Conservation (phyloP, 2,113 vertebrate genomes). For the Naja naja region DNA sequence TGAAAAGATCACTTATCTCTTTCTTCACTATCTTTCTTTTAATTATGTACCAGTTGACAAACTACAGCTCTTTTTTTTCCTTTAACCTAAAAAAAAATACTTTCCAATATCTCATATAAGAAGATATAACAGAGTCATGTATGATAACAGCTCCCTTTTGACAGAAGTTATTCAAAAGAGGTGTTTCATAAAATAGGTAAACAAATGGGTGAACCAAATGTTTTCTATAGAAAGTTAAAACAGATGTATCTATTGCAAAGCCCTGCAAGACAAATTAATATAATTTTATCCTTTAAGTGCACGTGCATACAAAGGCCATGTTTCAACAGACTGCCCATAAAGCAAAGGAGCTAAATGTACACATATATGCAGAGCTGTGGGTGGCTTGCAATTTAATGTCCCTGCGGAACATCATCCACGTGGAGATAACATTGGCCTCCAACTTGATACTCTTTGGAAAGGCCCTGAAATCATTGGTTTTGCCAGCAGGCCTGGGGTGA, state of each 20-base stretch:
- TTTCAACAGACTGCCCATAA: background rate
- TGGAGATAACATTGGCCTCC: background rate
- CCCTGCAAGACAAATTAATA: background rate
- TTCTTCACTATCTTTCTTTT: background rate
- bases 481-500: background rate
- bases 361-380: background rate
- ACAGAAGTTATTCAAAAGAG: background rate
- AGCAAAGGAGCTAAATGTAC: background rate
- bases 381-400: background rate
- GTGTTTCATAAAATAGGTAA: background rate
- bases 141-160: background rate
- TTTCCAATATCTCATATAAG: background rate
- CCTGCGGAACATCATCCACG: background rate
- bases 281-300: background rate
- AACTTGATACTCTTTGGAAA: background rate
- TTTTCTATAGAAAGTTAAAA: background rate
- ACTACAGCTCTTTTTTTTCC: background rate
- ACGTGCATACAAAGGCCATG: background rate
- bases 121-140: background rate
- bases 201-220: background rate
- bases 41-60: background rate
- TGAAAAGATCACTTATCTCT: background rate
- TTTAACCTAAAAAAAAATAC: background rate
- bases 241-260: background rate
- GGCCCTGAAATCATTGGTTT: background rate